Percentiles rank a stretch among this genome's conserved stretches.
These are phyloP conservation scores for Phortica magna DNA, from an alignment of 2,888 invertebrate genomes.

Conservation along the genomic window DNA sequence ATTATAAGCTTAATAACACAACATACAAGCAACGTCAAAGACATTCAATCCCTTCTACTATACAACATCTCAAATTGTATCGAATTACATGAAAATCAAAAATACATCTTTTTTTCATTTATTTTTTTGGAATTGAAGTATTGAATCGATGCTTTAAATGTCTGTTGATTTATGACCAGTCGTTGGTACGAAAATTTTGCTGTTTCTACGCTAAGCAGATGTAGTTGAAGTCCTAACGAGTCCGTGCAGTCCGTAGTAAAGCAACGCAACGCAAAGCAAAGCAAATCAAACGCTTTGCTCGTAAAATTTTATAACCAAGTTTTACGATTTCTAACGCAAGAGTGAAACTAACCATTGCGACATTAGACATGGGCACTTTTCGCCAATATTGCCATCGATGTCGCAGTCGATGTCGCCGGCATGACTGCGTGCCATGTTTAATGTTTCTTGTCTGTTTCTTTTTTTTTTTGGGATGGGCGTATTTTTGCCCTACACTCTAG, in stretches of 20 bases:
- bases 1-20: slow-evolving; percentile 59
- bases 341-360: slow-evolving; percentile 71
- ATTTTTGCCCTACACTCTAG: background rate
- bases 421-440: slow-evolving; percentile 35
- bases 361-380: slow-evolving; percentile 72
- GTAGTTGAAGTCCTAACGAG: background rate
- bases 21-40: background rate
- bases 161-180: background rate
- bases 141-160: background rate
- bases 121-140: background rate
- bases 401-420: slow-evolving; percentile 24
- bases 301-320: slow-evolving; percentile 72
- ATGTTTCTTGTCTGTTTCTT: background rate
- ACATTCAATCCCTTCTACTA: background rate
- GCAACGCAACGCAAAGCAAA: background rate
- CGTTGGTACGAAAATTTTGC: background rate
- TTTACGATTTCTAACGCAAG: slow-evolving; percentile 72
- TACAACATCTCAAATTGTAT: background rate
- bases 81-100: background rate
- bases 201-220: background rate
- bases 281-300: slow-evolving; percentile 49
- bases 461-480: background rate
- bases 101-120: background rate
- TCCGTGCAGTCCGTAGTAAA: background rate
- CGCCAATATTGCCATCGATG: slow-evolving; percentile 39